Evolutionary conservation across 35 echinoderm and acorn worm species (phyloP).

Genomic region (Apostichopus parvimensis): DNA sequence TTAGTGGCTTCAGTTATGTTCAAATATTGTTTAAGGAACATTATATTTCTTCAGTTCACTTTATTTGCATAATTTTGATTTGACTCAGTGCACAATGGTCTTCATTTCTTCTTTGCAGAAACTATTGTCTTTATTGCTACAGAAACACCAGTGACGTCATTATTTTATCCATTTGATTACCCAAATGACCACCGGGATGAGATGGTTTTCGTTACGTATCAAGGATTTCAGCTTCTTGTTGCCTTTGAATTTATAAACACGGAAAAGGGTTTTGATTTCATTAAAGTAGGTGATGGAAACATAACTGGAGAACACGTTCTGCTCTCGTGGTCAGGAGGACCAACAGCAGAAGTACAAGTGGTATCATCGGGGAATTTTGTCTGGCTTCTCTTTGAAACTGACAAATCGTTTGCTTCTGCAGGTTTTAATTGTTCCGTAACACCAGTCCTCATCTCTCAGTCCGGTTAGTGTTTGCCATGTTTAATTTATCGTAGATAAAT

Average conservation of each 20-base stretch:
- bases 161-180: background rate
- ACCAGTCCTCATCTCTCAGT: background rate
- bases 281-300: background rate
- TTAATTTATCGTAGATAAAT: too few relatives aligned
- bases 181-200: background rate
- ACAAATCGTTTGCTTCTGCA: background rate
- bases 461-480: background rate
- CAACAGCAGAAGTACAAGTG: background rate
- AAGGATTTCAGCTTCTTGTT: background rate
- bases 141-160: background rate
- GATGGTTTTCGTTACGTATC: background rate
- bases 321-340: slow-evolving; percentile 22
- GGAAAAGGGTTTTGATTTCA: background rate
- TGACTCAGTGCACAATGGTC: too few relatives aligned
- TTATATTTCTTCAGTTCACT: too few relatives aligned
- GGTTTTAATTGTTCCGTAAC: background rate
- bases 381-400: slow-evolving; percentile 3
- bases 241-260: background rate
- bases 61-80: too few relatives aligned
- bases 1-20: too few relatives aligned
- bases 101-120: background rate
- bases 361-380: background rate
- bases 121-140: background rate
- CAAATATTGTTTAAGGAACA: too few relatives aligned
- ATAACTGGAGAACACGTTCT: background rate